Conservation (phyloP, 2,797 vertebrate species). For the Enteromius trimaculatus region DNA sequence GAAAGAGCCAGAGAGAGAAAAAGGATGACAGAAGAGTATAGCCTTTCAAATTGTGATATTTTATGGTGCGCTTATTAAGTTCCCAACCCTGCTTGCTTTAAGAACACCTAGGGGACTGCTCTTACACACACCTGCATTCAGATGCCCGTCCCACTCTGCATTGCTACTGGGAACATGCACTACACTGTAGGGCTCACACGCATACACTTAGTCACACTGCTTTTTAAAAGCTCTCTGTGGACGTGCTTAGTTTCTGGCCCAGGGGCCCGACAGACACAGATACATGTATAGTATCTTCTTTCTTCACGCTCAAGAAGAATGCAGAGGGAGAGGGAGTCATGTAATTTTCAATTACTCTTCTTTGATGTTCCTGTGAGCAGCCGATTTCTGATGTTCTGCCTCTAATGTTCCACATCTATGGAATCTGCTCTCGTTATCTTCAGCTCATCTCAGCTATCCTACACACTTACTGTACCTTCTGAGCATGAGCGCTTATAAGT, state of each 20-base stretch:
- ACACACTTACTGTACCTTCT: constrained; percentile 24
- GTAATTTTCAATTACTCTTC: constrained; percentile 56
- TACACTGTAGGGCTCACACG: constrained; percentile 56
- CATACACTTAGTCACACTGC: constrained; percentile 51
- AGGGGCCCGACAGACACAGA: constrained; percentile 55
- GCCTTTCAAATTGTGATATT: constrained; percentile 15
- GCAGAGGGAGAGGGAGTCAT: constrained; percentile 37
- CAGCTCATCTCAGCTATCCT: constrained; percentile 57
- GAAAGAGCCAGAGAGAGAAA: neutral
- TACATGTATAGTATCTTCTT: constrained; percentile 57
- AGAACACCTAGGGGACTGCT: constrained; percentile 15
- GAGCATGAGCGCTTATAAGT: constrained; percentile 11
- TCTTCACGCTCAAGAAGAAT: constrained; percentile 44
- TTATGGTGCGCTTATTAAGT: constrained; percentile 20
- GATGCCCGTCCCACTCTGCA: neutral
- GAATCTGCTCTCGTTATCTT: constrained; percentile 54
- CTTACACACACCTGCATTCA: constrained; percentile 27
- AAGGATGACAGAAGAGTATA: constrained; percentile 2
- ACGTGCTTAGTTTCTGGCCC: constrained; percentile 59
- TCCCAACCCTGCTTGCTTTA: constrained; percentile 18
- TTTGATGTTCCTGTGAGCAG: constrained; percentile 53
- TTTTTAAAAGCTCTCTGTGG: constrained; percentile 59
- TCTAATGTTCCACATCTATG: constrained; percentile 55
- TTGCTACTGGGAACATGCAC: constrained; percentile 26
- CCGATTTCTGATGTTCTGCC: constrained; percentile 51